Percentiles rank a stretch among this genome's conserved stretches.
Evolutionary conservation across 2,113 vertebrate genomes (phyloP).

Genomic region (Pogonocichla stellata): DNA sequence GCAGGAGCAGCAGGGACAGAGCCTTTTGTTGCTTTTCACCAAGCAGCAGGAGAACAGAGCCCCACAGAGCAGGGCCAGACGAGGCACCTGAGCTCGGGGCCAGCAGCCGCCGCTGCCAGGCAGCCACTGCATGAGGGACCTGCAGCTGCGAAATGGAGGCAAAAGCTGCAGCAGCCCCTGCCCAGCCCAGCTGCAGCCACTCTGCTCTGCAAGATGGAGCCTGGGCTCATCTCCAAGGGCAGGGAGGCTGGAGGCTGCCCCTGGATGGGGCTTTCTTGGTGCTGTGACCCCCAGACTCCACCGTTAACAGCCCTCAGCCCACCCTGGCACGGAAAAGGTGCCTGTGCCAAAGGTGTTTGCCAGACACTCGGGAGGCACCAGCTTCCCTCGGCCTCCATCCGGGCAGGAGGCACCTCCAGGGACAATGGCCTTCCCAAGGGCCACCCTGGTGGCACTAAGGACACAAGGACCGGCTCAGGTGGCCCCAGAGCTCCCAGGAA

Average conservation of each 20-base stretch:
- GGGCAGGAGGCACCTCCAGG: background rate
- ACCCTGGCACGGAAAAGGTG: fast-evolving
- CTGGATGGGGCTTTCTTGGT: background rate
- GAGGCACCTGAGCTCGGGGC: background rate
- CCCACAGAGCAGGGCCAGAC: background rate
- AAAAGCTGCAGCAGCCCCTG: background rate
- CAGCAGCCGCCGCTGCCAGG: background rate
- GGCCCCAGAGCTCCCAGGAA: background rate
- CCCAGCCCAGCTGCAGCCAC: background rate
- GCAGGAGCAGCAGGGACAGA: background rate
- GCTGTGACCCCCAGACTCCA: background rate
- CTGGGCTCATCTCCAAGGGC: background rate
- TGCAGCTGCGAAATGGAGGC: slow-evolving; percentile 1
- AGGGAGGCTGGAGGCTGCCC: background rate
- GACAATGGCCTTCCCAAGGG: background rate
- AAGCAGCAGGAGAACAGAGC: background rate
- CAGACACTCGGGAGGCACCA: fast-evolving
- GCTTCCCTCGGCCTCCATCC: fast-evolving
- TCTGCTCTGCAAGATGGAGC: slow-evolving; percentile 9
- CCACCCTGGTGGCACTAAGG: fast-evolving
- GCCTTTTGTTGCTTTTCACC: slow-evolving; percentile 20
- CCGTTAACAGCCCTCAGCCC: fast-evolving
- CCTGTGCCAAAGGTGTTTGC: fast-evolving
- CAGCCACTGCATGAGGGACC: background rate
- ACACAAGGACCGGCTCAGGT: fast-evolving